Evolutionary conservation across 2,797 vertebrate species (phyloP).

Genomic region (Onychomys leucogaster): DNA sequence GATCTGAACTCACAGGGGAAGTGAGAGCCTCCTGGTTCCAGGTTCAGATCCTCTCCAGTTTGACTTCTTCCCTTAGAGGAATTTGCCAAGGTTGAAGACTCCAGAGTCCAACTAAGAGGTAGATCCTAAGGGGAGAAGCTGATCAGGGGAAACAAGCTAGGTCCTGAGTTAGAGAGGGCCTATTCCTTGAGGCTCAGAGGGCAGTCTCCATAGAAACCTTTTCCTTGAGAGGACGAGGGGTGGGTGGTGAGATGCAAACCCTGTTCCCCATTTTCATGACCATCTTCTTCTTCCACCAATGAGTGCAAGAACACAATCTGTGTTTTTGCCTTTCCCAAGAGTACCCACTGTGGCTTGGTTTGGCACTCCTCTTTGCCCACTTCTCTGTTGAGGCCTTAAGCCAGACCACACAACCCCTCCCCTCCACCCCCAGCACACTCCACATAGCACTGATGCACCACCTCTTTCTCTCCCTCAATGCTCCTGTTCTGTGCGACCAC

Average conservation of each 20-base stretch:
- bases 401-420: background rate
- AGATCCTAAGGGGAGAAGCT: background rate
- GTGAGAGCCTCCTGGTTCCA: background rate
- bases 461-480: background rate
- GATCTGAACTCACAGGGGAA: background rate
- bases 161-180: background rate
- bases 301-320: background rate
- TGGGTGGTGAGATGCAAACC: rapidly evolving
- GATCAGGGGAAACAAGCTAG: background rate
- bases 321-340: background rate
- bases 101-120: background rate
- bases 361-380: background rate
- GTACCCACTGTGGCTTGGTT: background rate
- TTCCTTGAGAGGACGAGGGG: background rate
- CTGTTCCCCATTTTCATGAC: background rate
- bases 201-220: background rate
- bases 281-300: background rate
- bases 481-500: background rate
- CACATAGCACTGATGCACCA: background rate
- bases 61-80: background rate
- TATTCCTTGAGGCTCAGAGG: background rate
- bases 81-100: background rate
- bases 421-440: background rate
- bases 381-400: background rate
- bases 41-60: background rate